These are phyloP conservation scores for Chroicocephalus ridibundus DNA, from an alignment of 2,113 vertebrate genomes.

Conservation along the genomic window DNA sequence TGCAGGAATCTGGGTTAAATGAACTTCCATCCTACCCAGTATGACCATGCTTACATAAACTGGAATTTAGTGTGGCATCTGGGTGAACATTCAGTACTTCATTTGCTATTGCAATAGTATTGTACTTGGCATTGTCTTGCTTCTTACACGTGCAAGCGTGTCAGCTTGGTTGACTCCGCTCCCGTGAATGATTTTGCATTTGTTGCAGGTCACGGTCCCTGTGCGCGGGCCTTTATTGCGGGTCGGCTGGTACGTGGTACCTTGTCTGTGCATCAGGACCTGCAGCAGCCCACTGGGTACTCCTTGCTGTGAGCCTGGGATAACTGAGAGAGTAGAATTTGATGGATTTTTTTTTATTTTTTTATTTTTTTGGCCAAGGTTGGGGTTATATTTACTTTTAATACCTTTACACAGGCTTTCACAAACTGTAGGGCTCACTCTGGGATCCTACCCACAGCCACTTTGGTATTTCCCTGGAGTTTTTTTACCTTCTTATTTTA, in stretches of 20 bases:
- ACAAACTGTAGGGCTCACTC: not conserved
- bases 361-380: not conserved
- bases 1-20: not conserved
- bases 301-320: not conserved
- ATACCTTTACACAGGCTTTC: not conserved
- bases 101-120: not conserved
- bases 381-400: not conserved
- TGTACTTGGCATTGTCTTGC: not conserved
- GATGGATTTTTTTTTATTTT: not conserved
- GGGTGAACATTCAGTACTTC: not conserved
- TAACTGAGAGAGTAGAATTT: not conserved
- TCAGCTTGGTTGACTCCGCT: not conserved
- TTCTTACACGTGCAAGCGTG: not conserved
- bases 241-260: accelerated
- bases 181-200: not conserved
- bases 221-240: accelerated
- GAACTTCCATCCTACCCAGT: accelerated
- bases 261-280: not conserved
- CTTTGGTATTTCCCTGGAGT: not conserved
- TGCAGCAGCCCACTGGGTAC: accelerated
- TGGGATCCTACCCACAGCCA: not conserved
- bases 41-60: not conserved
- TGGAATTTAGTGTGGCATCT: not conserved
- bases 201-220: not conserved
- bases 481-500: not conserved